These are phyloP conservation scores for Lepisosteus oculatus DNA, from an alignment of 2,113 vertebrate species.

Conservation along the genomic window DNA sequence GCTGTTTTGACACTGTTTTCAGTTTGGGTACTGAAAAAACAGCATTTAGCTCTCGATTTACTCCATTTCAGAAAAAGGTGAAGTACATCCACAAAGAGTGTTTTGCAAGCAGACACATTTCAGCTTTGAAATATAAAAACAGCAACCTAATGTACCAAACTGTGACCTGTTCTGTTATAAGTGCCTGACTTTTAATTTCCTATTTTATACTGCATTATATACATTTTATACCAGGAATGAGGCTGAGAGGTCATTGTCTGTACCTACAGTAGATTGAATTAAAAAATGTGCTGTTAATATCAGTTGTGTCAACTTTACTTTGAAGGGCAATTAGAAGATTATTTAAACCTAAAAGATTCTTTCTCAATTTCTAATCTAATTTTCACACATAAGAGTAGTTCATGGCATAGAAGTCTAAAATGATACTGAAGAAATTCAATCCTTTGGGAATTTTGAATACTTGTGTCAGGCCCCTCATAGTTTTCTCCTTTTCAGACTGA, in stretches of 20 bases:
- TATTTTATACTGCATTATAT: background rate
- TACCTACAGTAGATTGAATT: background rate
- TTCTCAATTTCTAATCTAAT: constrained; percentile 2
- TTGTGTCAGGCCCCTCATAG: too few relatives aligned
- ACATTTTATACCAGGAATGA: background rate
- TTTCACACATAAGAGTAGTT: too few relatives aligned
- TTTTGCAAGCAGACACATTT: too few relatives aligned
- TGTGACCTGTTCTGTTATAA: background rate
- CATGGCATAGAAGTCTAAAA: background rate
- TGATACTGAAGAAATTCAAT: background rate
- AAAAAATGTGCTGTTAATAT: background rate
- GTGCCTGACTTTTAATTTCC: background rate
- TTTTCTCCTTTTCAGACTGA: too few relatives aligned
- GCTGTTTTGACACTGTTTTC: too few relatives aligned
- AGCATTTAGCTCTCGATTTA: too few relatives aligned
- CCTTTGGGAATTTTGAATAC: too few relatives aligned
- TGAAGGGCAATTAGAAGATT: constrained; percentile 12
- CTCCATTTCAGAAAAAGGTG: too few relatives aligned
- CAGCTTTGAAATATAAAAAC: too few relatives aligned
- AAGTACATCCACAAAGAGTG: too few relatives aligned
- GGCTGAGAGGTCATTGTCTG: background rate
- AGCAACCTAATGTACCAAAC: too few relatives aligned
- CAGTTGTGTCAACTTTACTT: background rate
- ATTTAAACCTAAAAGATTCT: background rate
- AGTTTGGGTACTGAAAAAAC: too few relatives aligned